Evolutionary conservation across 2,113 vertebrate species (phyloP).

Genomic region (Oryzias celebensis): DNA sequence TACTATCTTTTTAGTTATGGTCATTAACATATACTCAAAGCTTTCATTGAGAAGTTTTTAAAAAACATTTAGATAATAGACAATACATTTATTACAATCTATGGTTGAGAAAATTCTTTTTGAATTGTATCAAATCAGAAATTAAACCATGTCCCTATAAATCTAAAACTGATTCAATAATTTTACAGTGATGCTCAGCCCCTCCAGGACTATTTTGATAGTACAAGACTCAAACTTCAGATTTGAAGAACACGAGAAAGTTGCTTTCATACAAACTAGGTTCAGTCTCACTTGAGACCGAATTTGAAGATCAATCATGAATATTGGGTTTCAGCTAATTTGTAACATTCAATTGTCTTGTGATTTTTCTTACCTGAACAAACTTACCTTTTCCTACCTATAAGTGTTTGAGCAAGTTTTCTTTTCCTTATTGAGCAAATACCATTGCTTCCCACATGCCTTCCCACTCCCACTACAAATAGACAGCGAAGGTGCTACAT

Average conservation of each 20-base stretch:
- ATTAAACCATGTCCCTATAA: no score
- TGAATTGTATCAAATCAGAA: no score
- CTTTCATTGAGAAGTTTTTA: not conserved
- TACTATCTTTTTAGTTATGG: slow-evolving; percentile 2
- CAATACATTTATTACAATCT: no score
- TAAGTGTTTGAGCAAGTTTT: slow-evolving; percentile 25
- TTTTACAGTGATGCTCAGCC: no score
- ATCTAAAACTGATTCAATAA: no score
- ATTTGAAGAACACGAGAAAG: not conserved
- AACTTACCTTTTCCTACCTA: slow-evolving; percentile 50
- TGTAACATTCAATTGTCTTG: slow-evolving; percentile 7
- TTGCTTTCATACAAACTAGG: no score
- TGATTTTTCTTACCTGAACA: slow-evolving; percentile 40
- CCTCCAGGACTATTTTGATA: not conserved
- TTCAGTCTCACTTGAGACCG: no score
- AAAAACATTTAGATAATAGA: no score
- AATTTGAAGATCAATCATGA: not conserved
- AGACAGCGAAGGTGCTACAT: slow-evolving; percentile 75
- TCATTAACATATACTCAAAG: slow-evolving; percentile 12
- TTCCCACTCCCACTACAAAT: slow-evolving; percentile 79
- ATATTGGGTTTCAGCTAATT: not conserved
- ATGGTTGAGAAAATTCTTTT: no score
- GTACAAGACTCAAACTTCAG: not conserved
- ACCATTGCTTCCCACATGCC: slow-evolving; percentile 69
- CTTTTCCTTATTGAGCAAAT: slow-evolving; percentile 44